These are phyloP conservation scores for Rhineura floridana DNA, from an alignment of 2,113 vertebrate genomes.

Conservation along the genomic window DNA sequence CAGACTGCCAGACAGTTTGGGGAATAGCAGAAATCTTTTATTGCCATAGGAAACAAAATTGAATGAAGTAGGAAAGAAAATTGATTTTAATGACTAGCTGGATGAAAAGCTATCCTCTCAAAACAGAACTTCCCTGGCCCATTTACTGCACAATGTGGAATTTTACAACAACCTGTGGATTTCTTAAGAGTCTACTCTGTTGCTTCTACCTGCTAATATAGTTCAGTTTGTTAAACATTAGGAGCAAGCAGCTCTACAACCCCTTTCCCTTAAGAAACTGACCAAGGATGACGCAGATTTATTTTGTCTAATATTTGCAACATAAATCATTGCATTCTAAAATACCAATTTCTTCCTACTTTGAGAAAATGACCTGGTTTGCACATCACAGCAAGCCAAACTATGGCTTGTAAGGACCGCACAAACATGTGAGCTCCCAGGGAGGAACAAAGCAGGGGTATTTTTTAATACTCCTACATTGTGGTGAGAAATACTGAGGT, in stretches of 20 bases:
- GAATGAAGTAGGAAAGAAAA: not conserved
- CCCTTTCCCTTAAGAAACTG: not conserved
- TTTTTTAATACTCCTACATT: too few species aligned
- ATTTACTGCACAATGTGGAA: not conserved
- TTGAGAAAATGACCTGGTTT: not conserved
- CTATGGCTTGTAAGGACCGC: too few species aligned
- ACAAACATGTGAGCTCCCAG: too few species aligned
- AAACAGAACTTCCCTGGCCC: not conserved
- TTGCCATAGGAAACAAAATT: not conserved
- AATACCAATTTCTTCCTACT: not conserved
- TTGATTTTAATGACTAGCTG: constrained; percentile 1
- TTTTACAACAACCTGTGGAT: not conserved
- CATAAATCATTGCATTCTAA: not conserved
- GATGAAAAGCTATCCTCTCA: not conserved
- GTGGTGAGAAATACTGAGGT: too few species aligned
- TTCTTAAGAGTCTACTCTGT: not conserved
- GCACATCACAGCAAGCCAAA: too few species aligned
- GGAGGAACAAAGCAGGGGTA: too few species aligned
- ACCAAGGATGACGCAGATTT: not conserved
- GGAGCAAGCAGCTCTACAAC: not conserved
- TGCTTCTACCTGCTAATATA: not conserved
- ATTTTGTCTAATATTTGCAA: not conserved
- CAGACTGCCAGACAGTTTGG: constrained; percentile 8
- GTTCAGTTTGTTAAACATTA: not conserved
- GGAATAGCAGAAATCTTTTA: constrained; percentile 6